A percentile compares a stretch with the other conserved stretches of the same genome.
phyloP scores from a whole-genome alignment of 2,797 vertebrate genomes.

The Micrastur ruficollis region DNA sequence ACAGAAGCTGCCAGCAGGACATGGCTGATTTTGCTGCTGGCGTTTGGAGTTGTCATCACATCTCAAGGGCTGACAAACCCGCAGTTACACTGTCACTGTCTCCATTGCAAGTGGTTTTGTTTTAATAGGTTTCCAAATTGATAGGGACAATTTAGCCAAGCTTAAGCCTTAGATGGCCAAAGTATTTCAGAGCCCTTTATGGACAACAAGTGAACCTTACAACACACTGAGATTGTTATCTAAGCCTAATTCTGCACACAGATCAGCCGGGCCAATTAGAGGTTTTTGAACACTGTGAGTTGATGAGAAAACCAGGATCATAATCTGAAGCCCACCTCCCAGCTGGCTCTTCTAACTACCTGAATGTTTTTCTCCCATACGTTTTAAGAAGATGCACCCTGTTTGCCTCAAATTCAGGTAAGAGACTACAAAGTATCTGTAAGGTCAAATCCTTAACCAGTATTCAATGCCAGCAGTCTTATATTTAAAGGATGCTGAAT shows the following conservation, averaged over 20 bases:
- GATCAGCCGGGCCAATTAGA: neutral
- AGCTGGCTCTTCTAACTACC: neutral
- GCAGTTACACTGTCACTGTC: fast-evolving
- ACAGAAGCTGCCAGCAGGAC: neutral
- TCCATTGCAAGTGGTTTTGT: neutral
- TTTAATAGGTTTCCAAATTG: neutral
- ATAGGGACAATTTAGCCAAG: neutral
- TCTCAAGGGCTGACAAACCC: neutral
- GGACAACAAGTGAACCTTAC: neutral
- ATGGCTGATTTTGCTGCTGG: neutral
- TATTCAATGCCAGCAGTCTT: neutral
- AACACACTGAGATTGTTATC: neutral
- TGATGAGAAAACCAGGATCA: neutral
- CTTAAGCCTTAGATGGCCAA: neutral
- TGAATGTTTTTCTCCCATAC: neutral
- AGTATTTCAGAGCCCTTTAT: neutral
- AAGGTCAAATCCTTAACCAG: neutral
- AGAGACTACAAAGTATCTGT: neutral
- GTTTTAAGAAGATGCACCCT: neutral
- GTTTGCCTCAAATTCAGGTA: neutral
- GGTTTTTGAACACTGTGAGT: neutral
- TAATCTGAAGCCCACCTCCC: neutral
- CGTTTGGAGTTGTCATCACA: neutral
- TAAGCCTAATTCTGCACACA: neutral
- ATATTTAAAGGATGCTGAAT: neutral